Conservation (phyloP, 1,140 invertebrate genomes). For the Argopecten irradians region DNA sequence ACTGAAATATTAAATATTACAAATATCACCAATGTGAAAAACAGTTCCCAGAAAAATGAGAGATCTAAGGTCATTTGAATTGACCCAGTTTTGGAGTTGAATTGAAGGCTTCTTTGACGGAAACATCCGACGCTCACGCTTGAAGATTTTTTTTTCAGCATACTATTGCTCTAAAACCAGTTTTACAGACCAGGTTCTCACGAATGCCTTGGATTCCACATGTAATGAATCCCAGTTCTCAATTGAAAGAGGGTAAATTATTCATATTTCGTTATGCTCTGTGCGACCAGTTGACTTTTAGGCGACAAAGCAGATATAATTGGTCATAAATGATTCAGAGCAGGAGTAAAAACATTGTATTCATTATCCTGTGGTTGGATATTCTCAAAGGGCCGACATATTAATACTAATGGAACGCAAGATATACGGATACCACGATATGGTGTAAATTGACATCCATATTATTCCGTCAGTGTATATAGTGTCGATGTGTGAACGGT, state of each 20-base stretch:
- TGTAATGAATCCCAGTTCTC: neutral
- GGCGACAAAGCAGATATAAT: neutral
- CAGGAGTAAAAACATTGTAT: neutral
- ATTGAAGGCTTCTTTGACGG: too few relatives aligned
- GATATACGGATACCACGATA: neutral
- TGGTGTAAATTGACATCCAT: neutral
- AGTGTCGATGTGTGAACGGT: neutral
- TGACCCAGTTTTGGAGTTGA: too few relatives aligned
- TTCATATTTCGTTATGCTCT: neutral
- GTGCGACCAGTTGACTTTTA: neutral
- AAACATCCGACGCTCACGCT: too few relatives aligned
- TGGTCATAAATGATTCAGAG: conserved; percentile 5
- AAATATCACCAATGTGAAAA: too few relatives aligned
- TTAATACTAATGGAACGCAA: neutral
- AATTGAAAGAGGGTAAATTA: neutral
- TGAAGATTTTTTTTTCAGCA: too few relatives aligned
- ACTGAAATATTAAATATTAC: too few relatives aligned
- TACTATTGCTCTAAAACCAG: too few relatives aligned
- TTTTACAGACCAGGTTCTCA: too few relatives aligned
- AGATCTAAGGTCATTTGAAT: too few relatives aligned
- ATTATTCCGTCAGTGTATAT: neutral
- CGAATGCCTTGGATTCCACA: too few relatives aligned
- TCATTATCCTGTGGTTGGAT: neutral
- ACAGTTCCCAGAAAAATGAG: too few relatives aligned
- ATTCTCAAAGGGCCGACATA: neutral